phyloP scores from a whole-genome alignment of 2,113 vertebrate species.

The Alligator sinensis region DNA sequence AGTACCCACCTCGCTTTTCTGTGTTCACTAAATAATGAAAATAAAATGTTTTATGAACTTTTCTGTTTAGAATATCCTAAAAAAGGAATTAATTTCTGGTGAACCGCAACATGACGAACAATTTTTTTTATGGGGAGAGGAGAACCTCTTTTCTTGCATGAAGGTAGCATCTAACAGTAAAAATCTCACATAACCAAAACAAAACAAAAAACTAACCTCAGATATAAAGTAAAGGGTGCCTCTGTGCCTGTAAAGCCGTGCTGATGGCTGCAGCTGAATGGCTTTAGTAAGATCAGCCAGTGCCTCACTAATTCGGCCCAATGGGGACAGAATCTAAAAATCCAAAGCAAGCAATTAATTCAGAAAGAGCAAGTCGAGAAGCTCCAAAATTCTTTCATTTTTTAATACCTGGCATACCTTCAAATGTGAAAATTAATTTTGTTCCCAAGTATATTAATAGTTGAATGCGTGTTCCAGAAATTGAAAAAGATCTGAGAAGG shows the following conservation, averaged over 20 bases:
- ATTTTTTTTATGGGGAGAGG: background rate
- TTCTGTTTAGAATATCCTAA: background rate
- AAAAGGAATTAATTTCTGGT: background rate
- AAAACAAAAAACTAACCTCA: conserved; percentile 83
- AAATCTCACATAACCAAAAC: background rate
- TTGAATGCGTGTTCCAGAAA: background rate
- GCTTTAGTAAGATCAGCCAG: conserved; percentile 94
- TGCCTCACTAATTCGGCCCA: conserved; percentile 94
- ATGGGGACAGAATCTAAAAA: conserved; percentile 91
- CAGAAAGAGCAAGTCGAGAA: background rate
- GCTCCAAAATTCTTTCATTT: background rate
- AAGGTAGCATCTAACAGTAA: background rate
- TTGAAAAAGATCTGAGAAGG: background rate
- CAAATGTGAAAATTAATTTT: background rate
- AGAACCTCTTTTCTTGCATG: background rate
- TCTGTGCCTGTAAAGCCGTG: conserved; percentile 93
- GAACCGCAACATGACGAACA: background rate
- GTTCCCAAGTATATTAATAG: background rate
- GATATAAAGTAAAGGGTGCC: conserved; percentile 96
- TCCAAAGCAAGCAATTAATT: conserved; percentile 18
- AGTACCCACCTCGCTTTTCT: background rate
- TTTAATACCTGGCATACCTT: background rate
- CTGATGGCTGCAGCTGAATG: conserved; percentile 94
- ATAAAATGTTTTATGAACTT: background rate
- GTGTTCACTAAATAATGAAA: background rate